Conservation (phyloP, 2,113 vertebrate species). For the Indicator maculatus region DNA sequence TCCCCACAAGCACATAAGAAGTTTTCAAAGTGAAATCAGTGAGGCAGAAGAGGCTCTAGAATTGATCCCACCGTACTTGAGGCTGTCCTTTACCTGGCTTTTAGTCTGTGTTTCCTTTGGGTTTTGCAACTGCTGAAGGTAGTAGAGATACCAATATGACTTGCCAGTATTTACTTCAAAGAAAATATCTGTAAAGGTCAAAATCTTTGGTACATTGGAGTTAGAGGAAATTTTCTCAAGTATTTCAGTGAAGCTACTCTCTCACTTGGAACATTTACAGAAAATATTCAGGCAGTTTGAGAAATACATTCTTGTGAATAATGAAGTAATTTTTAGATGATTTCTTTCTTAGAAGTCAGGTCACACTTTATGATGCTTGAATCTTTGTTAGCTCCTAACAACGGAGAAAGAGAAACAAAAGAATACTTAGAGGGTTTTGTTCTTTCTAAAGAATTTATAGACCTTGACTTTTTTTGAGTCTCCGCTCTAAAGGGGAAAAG, state of each 20-base stretch:
- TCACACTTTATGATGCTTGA: not conserved
- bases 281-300: conserved; percentile 16
- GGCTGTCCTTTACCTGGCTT: not conserved
- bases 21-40: not conserved
- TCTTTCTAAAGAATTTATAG: conserved; percentile 23
- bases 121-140: not conserved
- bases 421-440: not conserved
- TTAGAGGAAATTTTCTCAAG: not conserved
- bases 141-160: not conserved
- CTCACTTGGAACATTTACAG: not conserved
- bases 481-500: not conserved
- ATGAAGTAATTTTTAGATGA: not conserved
- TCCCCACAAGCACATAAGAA: not conserved
- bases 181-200: not conserved
- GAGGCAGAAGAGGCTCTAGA: not conserved
- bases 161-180: not conserved
- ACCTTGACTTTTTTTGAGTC: not conserved
- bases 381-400: not conserved
- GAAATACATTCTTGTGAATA: conserved; percentile 10
- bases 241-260: not conserved
- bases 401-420: not conserved
- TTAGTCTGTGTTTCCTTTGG: not conserved
- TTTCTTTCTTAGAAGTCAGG: conserved; percentile 8
- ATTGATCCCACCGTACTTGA: not conserved
- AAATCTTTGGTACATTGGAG: not conserved